Conservation (phyloP, 2,888 invertebrate genomes). For the Amphipoea oculea region DNA sequence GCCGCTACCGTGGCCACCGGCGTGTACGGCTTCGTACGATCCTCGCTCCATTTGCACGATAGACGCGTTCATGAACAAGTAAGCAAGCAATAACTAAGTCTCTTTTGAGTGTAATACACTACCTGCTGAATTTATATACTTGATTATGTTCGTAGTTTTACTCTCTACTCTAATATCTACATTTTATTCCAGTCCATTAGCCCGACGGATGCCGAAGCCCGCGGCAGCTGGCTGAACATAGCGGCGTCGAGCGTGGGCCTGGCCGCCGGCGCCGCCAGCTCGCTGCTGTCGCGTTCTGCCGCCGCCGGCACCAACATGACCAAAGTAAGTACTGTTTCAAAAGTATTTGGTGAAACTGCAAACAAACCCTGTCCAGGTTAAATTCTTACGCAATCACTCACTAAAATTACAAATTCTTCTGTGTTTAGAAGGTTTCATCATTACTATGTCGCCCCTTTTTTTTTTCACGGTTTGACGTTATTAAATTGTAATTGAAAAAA, state of each 20-base stretch:
- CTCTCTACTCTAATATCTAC: neutral
- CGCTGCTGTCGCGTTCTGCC: slow-evolving; percentile 84
- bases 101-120: too few relatives aligned
- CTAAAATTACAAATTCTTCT: neutral
- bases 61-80: slow-evolving; percentile 89
- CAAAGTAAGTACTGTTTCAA: slow-evolving; percentile 74
- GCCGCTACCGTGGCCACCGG: slow-evolving; percentile 87
- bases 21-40: slow-evolving; percentile 88
- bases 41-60: slow-evolving; percentile 86
- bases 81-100: slow-evolving; percentile 19
- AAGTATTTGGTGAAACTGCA: neutral
- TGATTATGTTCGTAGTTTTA: neutral
- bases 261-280: slow-evolving; percentile 89
- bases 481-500: neutral
- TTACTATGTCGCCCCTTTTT: neutral
- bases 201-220: slow-evolving; percentile 88
- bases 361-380: neutral
- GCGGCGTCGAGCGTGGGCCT: slow-evolving; percentile 90
- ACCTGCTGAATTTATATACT: neutral
- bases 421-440: neutral
- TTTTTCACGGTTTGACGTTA: neutral
- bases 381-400: slow-evolving; percentile 1
- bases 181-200: slow-evolving; percentile 77
- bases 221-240: slow-evolving; percentile 91
- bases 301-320: slow-evolving; percentile 87